These are phyloP conservation scores for Donacobius atricapilla DNA, from an alignment of 2,113 vertebrate species.

Conservation along the genomic window DNA sequence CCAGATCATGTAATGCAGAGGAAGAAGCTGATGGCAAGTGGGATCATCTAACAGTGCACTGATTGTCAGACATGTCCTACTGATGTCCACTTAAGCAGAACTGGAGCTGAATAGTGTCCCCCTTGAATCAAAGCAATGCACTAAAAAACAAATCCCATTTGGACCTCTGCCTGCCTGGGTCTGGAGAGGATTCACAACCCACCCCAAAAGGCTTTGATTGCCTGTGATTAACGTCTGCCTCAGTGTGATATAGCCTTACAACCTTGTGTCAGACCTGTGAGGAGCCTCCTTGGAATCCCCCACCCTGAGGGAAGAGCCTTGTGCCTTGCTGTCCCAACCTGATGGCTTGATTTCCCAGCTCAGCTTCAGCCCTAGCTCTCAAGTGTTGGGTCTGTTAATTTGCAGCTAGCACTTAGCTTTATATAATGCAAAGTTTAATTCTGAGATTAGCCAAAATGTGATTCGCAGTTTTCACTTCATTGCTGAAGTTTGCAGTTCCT, in stretches of 20 bases:
- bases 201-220: not conserved
- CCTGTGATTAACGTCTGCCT: not conserved
- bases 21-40: not conserved
- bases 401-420: not conserved
- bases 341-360: not conserved
- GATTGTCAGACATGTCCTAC: not conserved
- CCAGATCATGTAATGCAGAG: not conserved
- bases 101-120: not conserved
- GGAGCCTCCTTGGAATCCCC: not conserved
- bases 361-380: not conserved
- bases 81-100: too few relatives aligned
- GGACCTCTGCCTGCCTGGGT: not conserved
- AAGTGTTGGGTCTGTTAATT: not conserved
- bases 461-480: not conserved
- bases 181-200: not conserved
- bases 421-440: not conserved
- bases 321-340: not conserved
- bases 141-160: not conserved
- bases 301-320: not conserved
- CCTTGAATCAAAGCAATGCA: not conserved
- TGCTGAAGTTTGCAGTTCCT: not conserved
- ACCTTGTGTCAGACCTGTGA: not conserved
- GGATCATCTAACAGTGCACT: not conserved
- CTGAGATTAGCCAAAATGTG: not conserved
- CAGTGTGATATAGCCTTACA: not conserved